Conservation (phyloP, 2,888 invertebrate genomes). For the Drosophila falleni region DNA sequence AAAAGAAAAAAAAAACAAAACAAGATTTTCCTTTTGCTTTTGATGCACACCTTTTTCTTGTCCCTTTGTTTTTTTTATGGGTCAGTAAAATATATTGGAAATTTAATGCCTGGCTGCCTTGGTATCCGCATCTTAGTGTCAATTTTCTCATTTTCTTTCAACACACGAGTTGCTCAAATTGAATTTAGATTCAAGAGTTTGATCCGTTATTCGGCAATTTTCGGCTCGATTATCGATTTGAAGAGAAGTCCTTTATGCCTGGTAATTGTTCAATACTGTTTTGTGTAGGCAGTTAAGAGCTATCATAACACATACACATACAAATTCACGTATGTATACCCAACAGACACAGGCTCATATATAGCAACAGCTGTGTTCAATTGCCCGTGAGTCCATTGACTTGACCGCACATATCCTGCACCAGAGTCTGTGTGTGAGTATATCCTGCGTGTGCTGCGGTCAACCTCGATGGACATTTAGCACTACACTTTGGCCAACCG, state of each 20-base stretch:
- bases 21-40: constrained; percentile 9
- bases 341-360: neutral
- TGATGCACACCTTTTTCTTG: constrained; percentile 37
- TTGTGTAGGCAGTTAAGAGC: constrained; percentile 31
- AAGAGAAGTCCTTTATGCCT: constrained; percentile 36
- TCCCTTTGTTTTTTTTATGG: constrained; percentile 10
- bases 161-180: constrained; percentile 49
- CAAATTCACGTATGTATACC: neutral
- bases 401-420: constrained; percentile 49
- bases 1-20: constrained; percentile 7
- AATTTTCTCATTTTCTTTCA: constrained; percentile 48
- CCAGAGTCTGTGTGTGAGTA: constrained; percentile 35
- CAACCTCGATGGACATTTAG: constrained; percentile 48
- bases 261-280: constrained; percentile 60
- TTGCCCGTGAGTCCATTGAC: constrained; percentile 72
- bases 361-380: constrained; percentile 73
- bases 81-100: constrained; percentile 36
- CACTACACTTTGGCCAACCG: constrained; percentile 27
- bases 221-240: constrained; percentile 61
- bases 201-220: constrained; percentile 48
- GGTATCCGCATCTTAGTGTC: constrained; percentile 38
- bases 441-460: constrained; percentile 53
- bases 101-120: constrained; percentile 43
- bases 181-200: constrained; percentile 52
- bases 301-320: constrained; percentile 39